A percentile compares a stretch with the other conserved stretches of the same genome.
phyloP scores from a whole-genome alignment of 2,113 vertebrate genomes.

The Neoarius graeffei region DNA sequence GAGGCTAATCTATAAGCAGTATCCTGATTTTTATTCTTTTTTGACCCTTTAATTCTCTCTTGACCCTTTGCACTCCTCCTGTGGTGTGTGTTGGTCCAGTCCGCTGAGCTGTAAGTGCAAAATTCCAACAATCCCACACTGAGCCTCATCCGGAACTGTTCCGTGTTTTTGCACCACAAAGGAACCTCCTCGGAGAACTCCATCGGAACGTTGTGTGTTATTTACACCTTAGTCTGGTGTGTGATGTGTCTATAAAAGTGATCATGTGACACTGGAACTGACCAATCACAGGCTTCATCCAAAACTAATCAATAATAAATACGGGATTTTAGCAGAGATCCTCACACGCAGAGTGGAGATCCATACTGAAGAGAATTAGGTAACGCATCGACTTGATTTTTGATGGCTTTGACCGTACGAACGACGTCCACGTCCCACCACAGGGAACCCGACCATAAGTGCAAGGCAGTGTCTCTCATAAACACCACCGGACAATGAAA shows the following conservation, averaged over 20 bases:
- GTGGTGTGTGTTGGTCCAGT: neutral
- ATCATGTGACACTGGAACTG: neutral
- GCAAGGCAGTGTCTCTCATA: too few relatives aligned
- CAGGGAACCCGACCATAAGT: too few relatives aligned
- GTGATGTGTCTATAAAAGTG: neutral
- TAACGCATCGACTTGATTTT: too few relatives aligned
- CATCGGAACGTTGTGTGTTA: neutral
- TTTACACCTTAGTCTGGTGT: too few relatives aligned
- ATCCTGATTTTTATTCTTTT: neutral
- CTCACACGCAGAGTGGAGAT: too few relatives aligned
- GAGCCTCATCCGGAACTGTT: neutral
- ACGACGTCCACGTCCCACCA: too few relatives aligned
- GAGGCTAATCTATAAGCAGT: neutral
- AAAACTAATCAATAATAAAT: neutral
- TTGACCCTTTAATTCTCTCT: neutral
- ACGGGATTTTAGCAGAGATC: too few relatives aligned
- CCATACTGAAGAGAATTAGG: too few relatives aligned
- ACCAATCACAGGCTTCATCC: neutral
- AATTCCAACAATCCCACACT: neutral
- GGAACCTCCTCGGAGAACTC: neutral
- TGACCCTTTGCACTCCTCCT: neutral
- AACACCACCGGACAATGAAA: too few relatives aligned
- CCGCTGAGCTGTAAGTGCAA: too few relatives aligned
- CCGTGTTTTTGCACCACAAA: neutral
- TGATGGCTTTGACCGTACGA: too few relatives aligned